Base-by-base conservation (phyloP, 2,797 vertebrate genomes). In the Calcarius lapponicus region DNA sequence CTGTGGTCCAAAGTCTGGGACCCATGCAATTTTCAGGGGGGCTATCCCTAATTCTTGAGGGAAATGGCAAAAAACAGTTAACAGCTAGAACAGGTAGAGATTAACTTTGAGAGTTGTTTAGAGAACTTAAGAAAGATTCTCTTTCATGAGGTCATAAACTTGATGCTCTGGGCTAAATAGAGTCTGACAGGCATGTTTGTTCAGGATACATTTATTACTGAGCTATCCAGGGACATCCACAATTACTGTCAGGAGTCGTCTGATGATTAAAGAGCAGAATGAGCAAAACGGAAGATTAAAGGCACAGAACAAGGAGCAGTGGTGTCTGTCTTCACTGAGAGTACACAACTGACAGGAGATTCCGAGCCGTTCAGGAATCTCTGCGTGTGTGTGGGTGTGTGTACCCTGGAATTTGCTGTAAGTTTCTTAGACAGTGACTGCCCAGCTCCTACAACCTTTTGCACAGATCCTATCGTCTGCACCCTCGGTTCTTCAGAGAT, bases 201-300 rank as follows among this genome's bases (percentile, higher is more conserved):
- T 95, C 93, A 91, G 92, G 81, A 93, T 92, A 90, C 93, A 87
- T 95, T 96, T 97, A 92, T 94, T 93, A 94, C 84, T 80, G 86
- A 87, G 57, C 61, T 93, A 91, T 64, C 79, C 75, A 80, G 93
- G 86, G 90, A 92, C 84, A 89, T 93, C 61, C 93, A 92, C 86
- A 95, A 94, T 93, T 94, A 91, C 88, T 95, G 88, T 92, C 93
- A 85, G 64, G 84, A 95, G 60, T 80, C 0, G 45, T 70, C 81
- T 82, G 61, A 92, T 92, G 88, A 96, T 93, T 93, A 94, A 94
- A 95, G 90, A 95, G 71, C 57, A 94, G 88, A 93, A 95, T 92
- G 88, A 96, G 50, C 72, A 89, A 95, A 96, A 86, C 0, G 0
- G 74, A 94, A 83, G 69, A 96, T 93, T 94, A 94, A 94, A 96